Base-by-base conservation (phyloP, 2,113 vertebrate genomes). In the Pavo muticus region DNA sequence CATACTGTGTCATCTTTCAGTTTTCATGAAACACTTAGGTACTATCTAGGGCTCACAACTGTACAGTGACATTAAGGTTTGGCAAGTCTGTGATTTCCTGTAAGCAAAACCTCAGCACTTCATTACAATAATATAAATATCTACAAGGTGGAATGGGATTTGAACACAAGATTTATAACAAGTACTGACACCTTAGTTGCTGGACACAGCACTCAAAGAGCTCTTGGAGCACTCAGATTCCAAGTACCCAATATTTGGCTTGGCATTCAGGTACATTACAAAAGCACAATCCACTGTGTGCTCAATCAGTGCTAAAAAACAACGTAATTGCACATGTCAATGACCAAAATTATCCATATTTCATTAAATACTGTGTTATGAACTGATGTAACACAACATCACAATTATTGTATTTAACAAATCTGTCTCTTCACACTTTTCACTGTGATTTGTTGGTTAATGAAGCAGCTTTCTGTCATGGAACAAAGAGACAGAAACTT, bases 21-120 rank as follows among this genome's bases (percentile, higher is more conserved):
- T 72, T 81, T 80, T 82, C 72, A 90, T 69, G 44, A 93, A 93
- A 86, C 35, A 90, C 39, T 42, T 12, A 39, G 48, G 73, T 84
- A 25, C 13, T 70, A 84, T 39, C 65, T 60, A 56, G 35, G 24
- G 57, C 76, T 50, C 44, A 67, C 37, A 90, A 75, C 71, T 84
- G 82, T 25, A 88, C 72, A 15, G 12, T 88, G 50, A 73, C 79
- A 67, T 11, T 32, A 45, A 91, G 50, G 75, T 48, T 94, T 73
- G 83, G 64, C 30, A 42, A 93, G 71, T 5, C 35, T 45, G 13
- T 30, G 48, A 82, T 63, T 23, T 79, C 82, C 75, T 54, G 40
- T n/a, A 59, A 73, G 68, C n/a, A 84, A 90, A 90, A 59, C 37
- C 10, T 19, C 24, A 37, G 54, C 30, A 71, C n/a, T 90, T 85